These are phyloP conservation scores for Hycleus cichorii DNA, from an alignment of 1,140 invertebrate species.

Conservation along the genomic window DNA sequence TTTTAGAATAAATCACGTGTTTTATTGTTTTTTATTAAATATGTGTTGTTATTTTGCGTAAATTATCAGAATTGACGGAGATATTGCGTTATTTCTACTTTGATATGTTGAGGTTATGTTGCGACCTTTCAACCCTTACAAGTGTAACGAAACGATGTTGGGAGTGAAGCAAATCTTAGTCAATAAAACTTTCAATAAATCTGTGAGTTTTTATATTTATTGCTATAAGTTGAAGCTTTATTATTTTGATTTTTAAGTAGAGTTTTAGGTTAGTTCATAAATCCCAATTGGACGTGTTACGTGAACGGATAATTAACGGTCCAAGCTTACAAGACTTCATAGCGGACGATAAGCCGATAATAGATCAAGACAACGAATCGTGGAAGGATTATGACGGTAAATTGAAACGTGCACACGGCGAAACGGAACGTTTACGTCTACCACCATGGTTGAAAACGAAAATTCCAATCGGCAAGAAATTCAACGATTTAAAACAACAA, in stretches of 20 bases:
- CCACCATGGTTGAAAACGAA: conserved; percentile 96
- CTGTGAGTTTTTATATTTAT: background rate
- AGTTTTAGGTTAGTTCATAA: conserved; percentile 26
- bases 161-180: background rate
- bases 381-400: conserved; percentile 70
- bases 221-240: background rate
- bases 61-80: too few relatives aligned
- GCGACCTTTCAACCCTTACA: conserved; percentile 5
- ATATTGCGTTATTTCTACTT: too few relatives aligned
- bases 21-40: too few relatives aligned
- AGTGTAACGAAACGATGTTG: background rate
- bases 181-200: background rate
- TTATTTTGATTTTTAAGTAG: background rate
- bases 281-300: conserved; percentile 37
- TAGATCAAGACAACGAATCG: conserved; percentile 48
- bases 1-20: too few relatives aligned
- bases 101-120: background rate
- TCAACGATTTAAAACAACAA: conserved; percentile 76
- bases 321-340: conserved; percentile 60
- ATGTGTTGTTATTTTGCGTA: background rate
- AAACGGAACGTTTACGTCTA: conserved; percentile 71
- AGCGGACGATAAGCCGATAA: conserved; percentile 41
- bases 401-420: conserved; percentile 76
- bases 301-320: conserved; percentile 52
- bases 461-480: conserved; percentile 87